A percentile compares a stretch with the other conserved stretches of the same genome.
Conservation (phyloP, 2,797 vertebrate species). For the Ciconia nigra region DNA sequence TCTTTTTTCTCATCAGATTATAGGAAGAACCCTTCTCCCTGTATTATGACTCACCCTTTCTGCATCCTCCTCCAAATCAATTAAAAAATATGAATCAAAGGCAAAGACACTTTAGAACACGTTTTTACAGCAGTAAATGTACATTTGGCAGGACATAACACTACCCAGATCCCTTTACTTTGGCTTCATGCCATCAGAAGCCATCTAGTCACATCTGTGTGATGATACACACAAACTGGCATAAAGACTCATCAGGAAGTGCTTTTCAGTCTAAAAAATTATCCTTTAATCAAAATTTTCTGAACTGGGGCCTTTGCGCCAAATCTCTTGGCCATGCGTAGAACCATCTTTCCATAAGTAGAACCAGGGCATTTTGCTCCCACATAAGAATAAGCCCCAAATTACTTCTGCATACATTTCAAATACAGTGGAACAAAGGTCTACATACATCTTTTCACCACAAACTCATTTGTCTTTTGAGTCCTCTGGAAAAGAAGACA, state of each 20-base stretch:
- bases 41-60: neutral
- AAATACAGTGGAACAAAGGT: neutral
- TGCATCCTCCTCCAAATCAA: neutral
- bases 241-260: neutral
- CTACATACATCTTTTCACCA: neutral
- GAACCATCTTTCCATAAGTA: neutral
- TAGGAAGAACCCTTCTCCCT: neutral
- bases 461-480: neutral
- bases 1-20: neutral
- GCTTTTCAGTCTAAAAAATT: neutral
- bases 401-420: neutral
- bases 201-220: neutral
- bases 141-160: neutral
- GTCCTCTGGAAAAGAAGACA: neutral
- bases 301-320: neutral
- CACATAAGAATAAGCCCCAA: neutral
- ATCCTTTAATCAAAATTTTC: neutral
- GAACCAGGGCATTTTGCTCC: neutral
- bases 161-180: neutral
- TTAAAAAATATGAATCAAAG: conserved; percentile 24
- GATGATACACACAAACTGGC: neutral
- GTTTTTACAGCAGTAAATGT: neutral
- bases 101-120: neutral
- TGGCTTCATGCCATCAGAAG: neutral
- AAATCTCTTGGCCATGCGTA: neutral